Conservation (phyloP, 2,888 invertebrate genomes). For the Thecocarcelia acutangulata region DNA sequence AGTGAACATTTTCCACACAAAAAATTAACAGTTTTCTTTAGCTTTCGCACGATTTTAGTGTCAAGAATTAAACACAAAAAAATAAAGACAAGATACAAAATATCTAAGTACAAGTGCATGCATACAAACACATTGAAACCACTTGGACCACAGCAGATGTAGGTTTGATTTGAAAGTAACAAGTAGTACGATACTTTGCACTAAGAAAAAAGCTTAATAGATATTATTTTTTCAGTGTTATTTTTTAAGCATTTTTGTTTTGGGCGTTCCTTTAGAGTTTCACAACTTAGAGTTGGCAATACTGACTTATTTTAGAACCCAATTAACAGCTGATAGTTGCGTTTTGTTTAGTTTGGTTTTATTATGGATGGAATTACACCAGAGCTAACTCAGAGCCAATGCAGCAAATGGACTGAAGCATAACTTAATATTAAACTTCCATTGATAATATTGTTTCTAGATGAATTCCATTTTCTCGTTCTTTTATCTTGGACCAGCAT, state of each 20-base stretch:
- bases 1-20: conserved; percentile 50
- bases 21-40: conserved; percentile 57
- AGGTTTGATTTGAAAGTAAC: conserved; percentile 22
- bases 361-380: no score
- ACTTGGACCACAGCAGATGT: conserved; percentile 38
- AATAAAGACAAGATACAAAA: conserved; percentile 41
- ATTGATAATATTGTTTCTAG: no score
- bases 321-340: no score
- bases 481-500: no score
- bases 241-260: neutral
- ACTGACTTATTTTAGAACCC: no score
- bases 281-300: no score
- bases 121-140: conserved; percentile 29
- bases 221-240: neutral
- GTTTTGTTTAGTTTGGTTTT: no score
- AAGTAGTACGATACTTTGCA: conserved; percentile 15
- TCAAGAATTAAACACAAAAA: conserved; percentile 21
- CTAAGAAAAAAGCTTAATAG: conserved; percentile 4
- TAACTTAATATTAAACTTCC: no score
- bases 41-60: conserved; percentile 66
- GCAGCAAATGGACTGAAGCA: no score
- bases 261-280: no score
- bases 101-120: conserved; percentile 20
- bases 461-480: no score
- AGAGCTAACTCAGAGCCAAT: no score